Base-by-base conservation (phyloP, 2,888 invertebrate species). In the Aricia artaxerxes region DNA sequence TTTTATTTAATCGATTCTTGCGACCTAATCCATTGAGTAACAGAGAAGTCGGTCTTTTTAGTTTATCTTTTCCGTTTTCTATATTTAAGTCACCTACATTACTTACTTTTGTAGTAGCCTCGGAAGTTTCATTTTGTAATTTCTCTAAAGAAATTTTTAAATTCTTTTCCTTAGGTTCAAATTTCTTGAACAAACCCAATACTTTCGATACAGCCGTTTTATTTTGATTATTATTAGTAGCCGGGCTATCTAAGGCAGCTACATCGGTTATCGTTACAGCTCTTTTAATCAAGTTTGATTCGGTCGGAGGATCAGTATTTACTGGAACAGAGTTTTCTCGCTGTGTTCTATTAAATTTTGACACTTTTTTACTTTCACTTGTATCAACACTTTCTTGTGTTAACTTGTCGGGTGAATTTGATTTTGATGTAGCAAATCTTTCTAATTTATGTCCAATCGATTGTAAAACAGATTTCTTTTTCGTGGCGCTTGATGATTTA, bases 391-490 rank as follows among this genome's bases (percentile, higher is more conserved):
- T 88, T 79, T 85, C 89, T 80, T 91, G 90, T 79, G 86, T 82
- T 83, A 82, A 88, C 88, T 96, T 93, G 90, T 95, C 91, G 82
- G 94, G 93, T 84, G 95, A 88, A 89, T 92, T 88, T 82, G 91
- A 88, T 85, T 94, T 95, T 81, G 92, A 94, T 78, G 95, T 94
- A 1, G 96, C 92, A 61, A 97, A 94, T 87, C 96, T 97, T 89
- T 97, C 97, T 85, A 97, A 94, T 87, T 96, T 97, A 86, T 97
- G 97, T 73, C 98, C 97, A 84, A 97, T 95, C 0, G 96, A 96
- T 86, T 97, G 97, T 69, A 97, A 91, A 83, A 98, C 95, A 1
- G 95, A 93, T 88, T 96, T 96, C 89, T 96, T 96, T 85, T 96
- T 96, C 7, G 94, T 86, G 81, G 88, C 88, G 75, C 84, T 84